Evolutionary conservation across 2,113 vertebrate genomes (phyloP), one percentile per base, ranked within the genome.

Genomic region (Ceuthmochares aereus): DNA sequence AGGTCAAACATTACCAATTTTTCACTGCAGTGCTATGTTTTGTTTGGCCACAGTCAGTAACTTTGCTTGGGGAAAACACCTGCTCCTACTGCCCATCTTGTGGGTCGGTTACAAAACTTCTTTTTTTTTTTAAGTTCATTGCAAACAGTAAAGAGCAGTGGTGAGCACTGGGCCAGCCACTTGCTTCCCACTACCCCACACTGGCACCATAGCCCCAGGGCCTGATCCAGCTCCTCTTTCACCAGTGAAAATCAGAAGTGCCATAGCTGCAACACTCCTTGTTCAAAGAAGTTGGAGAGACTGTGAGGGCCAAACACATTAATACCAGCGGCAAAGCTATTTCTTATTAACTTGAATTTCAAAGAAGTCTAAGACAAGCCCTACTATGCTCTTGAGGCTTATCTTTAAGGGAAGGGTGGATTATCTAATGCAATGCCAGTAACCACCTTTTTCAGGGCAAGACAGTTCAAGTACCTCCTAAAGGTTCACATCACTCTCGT

Each of bases 261-360:
- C 74, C 93, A 34, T 34, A 6, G 2, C 66, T 40, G 60, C 22
- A 96, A 26, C 59, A 59, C 85, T 76, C 47, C 20, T 27, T 27
- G 32, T 86, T 79, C 85, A 86, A 84, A 93, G 88, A 52, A n/a
- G 25, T 17, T 19, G 9, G 37, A 88, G 74, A 78, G 59, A 55
- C 63, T 81, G 32, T 4, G 10, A 36, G 45, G 14, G 56, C 45
- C 68, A 73, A 94, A 70, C 55, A 55, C 30, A 51, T 11, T 34
- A 77, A 86, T 67, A 76, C 2, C 34, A 56, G 67, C 75, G 88
- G 45, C 34, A 70, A 78, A 64, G 14, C 21, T 2, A 54, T 64
- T 95, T 89, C 68, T 81, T 70, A 92, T 32, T 84, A 67, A 89
- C 92, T 67, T 43, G 56, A 49, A 60, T 92, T 96, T 94, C 91